phyloP scores from a whole-genome alignment of 2,113 vertebrate genomes.

The Dunckerocampus dactyliophorus region DNA sequence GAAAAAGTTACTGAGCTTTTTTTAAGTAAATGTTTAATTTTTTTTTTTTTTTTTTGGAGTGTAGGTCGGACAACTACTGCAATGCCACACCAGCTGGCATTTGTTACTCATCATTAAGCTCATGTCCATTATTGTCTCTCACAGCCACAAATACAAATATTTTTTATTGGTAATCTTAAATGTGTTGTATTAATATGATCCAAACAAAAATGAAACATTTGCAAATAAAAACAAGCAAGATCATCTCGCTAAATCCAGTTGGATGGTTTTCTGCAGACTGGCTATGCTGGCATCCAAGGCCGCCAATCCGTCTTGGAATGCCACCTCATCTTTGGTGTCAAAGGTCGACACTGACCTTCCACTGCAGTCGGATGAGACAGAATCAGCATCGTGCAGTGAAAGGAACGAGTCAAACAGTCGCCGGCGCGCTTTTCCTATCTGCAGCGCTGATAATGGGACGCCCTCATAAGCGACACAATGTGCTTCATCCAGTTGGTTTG shows the following conservation, averaged over 20 bases:
- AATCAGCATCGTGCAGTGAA: slow-evolving; percentile 67
- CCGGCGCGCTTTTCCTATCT: slow-evolving; percentile 7
- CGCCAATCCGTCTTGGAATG: slow-evolving; percentile 84
- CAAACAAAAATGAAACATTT: too few species aligned
- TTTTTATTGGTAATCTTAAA: too few species aligned
- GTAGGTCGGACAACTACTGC: too few species aligned
- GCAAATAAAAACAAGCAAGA: background rate
- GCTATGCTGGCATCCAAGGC: slow-evolving; percentile 90
- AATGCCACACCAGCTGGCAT: too few species aligned
- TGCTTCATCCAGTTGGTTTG: background rate
- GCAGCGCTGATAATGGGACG: slow-evolving; percentile 6
- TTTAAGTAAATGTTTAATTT: too few species aligned
- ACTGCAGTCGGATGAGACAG: slow-evolving; percentile 78
- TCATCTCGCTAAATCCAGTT: slow-evolving; percentile 73
- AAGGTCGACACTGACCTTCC: slow-evolving; percentile 80
- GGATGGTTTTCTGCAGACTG: slow-evolving; percentile 82
- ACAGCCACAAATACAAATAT: too few species aligned
- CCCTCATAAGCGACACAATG: background rate
- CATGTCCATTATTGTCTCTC: too few species aligned
- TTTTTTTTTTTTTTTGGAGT: too few species aligned
- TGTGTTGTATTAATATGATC: too few species aligned
- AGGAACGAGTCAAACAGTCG: slow-evolving; percentile 42
- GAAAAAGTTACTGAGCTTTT: too few species aligned
- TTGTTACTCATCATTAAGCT: too few species aligned
- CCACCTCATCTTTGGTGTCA: slow-evolving; percentile 83